phyloP scores from a whole-genome alignment of 2,797 vertebrate species.

The Tangara arthus region DNA sequence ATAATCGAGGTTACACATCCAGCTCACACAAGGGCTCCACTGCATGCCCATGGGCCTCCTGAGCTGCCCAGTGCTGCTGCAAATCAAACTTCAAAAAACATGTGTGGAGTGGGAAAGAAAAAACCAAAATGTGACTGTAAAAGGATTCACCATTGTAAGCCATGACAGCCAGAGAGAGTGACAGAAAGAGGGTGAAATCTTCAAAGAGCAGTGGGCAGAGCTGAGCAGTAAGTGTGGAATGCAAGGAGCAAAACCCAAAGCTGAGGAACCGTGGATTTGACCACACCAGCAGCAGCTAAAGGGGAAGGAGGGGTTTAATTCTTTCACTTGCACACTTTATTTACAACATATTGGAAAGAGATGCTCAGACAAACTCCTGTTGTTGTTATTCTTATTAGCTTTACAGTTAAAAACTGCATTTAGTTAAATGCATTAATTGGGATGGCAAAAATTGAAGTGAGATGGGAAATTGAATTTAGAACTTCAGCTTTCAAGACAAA shows the following conservation, averaged over 20 bases:
- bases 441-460: background rate
- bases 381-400: background rate
- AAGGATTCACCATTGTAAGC: background rate
- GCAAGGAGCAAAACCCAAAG: background rate
- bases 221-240: background rate
- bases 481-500: background rate
- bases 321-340: background rate
- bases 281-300: background rate
- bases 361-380: background rate
- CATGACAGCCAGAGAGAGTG: background rate
- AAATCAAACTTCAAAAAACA: background rate
- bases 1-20: background rate
- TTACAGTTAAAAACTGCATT: background rate
- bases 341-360: background rate
- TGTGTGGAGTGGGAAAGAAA: background rate
- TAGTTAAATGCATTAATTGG: background rate
- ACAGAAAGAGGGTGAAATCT: background rate
- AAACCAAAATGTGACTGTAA: background rate
- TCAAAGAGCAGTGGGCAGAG: background rate
- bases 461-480: background rate
- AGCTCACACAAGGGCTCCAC: background rate
- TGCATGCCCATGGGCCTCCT: background rate
- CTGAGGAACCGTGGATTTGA: background rate
- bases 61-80: background rate
- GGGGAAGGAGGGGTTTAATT: background rate